Conservation (phyloP, 1,140 invertebrate species). For the Plutomurus gul region DNA sequence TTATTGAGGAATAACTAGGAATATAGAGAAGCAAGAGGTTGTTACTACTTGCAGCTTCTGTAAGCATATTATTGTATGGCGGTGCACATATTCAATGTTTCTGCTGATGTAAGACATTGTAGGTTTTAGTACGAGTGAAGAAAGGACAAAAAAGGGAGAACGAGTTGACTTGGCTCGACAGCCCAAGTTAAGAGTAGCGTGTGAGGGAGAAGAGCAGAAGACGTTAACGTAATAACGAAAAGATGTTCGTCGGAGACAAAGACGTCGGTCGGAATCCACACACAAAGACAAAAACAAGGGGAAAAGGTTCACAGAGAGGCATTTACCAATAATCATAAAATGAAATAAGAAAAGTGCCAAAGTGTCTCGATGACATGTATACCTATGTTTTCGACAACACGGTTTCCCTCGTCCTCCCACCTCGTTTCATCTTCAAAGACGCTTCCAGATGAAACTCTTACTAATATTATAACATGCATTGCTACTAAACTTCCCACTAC, state of each 20-base stretch:
- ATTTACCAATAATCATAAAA: constrained; percentile 28
- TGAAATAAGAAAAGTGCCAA: constrained; percentile 22
- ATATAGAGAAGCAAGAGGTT: too few relatives aligned
- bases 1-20: too few relatives aligned
- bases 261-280: neutral
- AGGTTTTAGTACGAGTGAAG: too few relatives aligned
- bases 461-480: neutral
- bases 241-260: constrained; percentile 20
- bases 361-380: neutral
- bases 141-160: too few relatives aligned
- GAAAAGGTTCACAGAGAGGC: constrained; percentile 1
- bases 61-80: too few relatives aligned
- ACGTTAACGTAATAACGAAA: neutral
- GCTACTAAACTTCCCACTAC: too few relatives aligned
- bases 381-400: neutral
- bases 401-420: neutral
- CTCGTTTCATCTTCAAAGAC: neutral
- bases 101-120: too few relatives aligned
- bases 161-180: too few relatives aligned
- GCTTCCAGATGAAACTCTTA: too few relatives aligned
- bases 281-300: constrained; percentile 19
- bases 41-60: too few relatives aligned
- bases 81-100: too few relatives aligned
- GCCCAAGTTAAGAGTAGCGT: too few relatives aligned
- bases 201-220: neutral